Base-by-base conservation (phyloP, 2,888 invertebrate genomes). In the Scotopteryx bipunctaria region DNA sequence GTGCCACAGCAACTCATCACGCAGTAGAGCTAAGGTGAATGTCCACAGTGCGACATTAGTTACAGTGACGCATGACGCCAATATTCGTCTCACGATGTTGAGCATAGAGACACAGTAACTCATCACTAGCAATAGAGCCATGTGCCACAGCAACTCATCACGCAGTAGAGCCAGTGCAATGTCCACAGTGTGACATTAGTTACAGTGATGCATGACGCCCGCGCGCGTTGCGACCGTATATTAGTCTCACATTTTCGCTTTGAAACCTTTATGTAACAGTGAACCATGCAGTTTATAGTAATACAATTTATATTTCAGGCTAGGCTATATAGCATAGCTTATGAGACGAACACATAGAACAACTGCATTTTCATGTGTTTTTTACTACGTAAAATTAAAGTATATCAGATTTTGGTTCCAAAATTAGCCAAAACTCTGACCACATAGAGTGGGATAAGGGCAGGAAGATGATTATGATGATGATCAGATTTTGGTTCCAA, bases 161-260 rank as follows among this genome's bases (percentile, higher is more conserved):
- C 21, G 21, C 42, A 29, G 42, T 43, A 36, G 3, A 13, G 3
- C 19, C 5, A 44, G 14, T 31, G 31, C 21, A 38, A 83, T 81
- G 79, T 73, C 61, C 59, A 63, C 69, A 69, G 67, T 74, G 36
- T 31, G 44, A 36, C 71, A 71, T 63, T 63, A 57, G 63, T 65
- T 61, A 59, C 66, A 66, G 66, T 74, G 63, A 79, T 78, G 69
- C 65, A 78, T 79, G 54, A 72, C 65, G 60, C 58, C 47, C 48
- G 60, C 54, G 52, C 49, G 35, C 44, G 15, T 31, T 47, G 21
- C 16, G 55, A 49, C 29, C 40, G 48, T 40, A 41, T 46, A 61
- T 61, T 61, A 54, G 56, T 62, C 51, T 55, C 45, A 43, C 43
- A 55, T 60, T 53, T 55, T 36, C 53, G 36, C 54, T 42, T 48